A percentile compares a stretch with the other conserved stretches of the same genome.
phyloP scores from a whole-genome alignment of 1,140 invertebrate species.

The Gryon sp. region DNA sequence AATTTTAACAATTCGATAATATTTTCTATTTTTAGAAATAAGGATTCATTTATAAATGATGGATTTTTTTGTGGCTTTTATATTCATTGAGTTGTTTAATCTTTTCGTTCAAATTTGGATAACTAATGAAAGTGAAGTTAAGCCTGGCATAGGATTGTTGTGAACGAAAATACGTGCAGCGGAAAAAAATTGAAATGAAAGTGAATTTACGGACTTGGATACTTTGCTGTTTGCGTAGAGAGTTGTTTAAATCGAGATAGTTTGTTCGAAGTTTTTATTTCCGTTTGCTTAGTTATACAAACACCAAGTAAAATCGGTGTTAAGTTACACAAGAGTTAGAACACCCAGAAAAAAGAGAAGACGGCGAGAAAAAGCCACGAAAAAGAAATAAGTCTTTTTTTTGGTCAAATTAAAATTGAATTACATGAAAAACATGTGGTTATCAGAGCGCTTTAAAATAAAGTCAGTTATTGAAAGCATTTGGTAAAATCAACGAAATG shows the following conservation, averaged over 20 bases:
- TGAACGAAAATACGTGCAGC: constrained; percentile 24
- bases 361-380: neutral
- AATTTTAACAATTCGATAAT: too few relatives aligned
- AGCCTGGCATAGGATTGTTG: constrained; percentile 17
- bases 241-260: constrained; percentile 36
- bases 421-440: constrained; percentile 1
- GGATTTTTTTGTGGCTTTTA: too few relatives aligned
- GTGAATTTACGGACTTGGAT: constrained; percentile 20
- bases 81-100: too few relatives aligned
- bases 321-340: constrained; percentile 10
- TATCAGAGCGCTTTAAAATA: constrained; percentile 10
- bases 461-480: constrained; percentile 11
- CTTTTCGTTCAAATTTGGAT: constrained; percentile 3
- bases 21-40: too few relatives aligned
- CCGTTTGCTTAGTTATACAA: constrained; percentile 20
- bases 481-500: constrained; percentile 4
- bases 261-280: constrained; percentile 28
- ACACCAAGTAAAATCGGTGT: constrained; percentile 3
- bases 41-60: too few relatives aligned
- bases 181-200: constrained; percentile 49
- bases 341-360: too few relatives aligned
- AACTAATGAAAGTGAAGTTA: constrained; percentile 48
- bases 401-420: neutral
- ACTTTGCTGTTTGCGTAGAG: constrained; percentile 29
- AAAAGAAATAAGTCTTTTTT: neutral